These are phyloP conservation scores for Antheraea yamamai DNA, from an alignment of 2,888 invertebrate genomes.

Conservation along the genomic window DNA sequence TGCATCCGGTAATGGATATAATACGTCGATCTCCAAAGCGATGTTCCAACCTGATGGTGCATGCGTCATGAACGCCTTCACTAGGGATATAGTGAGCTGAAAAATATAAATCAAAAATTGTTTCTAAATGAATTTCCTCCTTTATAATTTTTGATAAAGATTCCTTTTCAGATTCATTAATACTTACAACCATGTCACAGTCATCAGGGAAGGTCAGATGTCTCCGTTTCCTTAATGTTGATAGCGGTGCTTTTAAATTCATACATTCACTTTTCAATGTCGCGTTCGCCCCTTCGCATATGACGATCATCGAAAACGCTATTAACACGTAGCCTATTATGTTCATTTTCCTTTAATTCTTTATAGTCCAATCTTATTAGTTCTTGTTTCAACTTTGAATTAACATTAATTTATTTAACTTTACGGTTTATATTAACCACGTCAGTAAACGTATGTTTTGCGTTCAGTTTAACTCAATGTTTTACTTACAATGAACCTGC, in stretches of 20 bases:
- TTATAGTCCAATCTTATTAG: not conserved
- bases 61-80: constrained; percentile 81
- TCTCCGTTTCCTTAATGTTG: constrained; percentile 56
- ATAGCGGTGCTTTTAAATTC: constrained; percentile 57
- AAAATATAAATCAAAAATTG: constrained; percentile 28
- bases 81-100: constrained; percentile 80
- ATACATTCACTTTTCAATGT: constrained; percentile 48
- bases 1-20: constrained; percentile 76
- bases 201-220: constrained; percentile 66
- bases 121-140: not conserved
- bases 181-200: constrained; percentile 57
- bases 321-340: not conserved
- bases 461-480: not conserved
- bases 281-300: constrained; percentile 35
- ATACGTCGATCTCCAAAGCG: constrained; percentile 82
- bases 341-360: not conserved
- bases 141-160: not conserved
- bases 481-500: not conserved
- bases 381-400: not conserved
- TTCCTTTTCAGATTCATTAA: not conserved
- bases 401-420: too few relatives aligned
- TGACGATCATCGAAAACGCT: constrained; percentile 27
- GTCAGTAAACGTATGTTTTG: not conserved
- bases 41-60: constrained; percentile 83
- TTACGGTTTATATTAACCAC: not conserved